Conservation (phyloP, 1,140 invertebrate genomes). For the Antheraea mylitta region DNA sequence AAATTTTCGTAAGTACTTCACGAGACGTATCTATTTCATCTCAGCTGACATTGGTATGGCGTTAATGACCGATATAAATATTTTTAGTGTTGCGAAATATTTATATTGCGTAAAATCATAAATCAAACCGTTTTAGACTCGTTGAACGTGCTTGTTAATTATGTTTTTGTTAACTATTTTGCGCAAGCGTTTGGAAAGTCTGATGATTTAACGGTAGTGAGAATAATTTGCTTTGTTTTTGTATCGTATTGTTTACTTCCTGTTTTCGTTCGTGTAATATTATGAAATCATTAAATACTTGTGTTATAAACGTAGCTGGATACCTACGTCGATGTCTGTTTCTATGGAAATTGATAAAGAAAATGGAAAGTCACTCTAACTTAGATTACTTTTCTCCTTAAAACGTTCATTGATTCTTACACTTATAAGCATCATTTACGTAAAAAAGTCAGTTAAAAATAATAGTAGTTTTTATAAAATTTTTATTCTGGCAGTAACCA, state of each 20-base stretch:
- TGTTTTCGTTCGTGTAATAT: neutral
- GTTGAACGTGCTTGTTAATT: slow-evolving; percentile 9
- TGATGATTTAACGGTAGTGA: slow-evolving; percentile 2
- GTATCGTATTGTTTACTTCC: neutral
- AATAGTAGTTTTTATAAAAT: no score
- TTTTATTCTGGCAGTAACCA: no score
- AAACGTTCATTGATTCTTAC: no score
- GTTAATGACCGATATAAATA: slow-evolving; percentile 24
- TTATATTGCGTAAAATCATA: neutral
- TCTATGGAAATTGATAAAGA: no score
- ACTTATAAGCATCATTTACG: no score
- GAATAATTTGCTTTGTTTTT: neutral
- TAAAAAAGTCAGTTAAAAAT: no score
- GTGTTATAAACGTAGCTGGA: no score
- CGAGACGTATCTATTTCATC: neutral
- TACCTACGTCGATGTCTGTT: no score
- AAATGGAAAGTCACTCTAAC: no score
- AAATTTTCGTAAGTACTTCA: no score
- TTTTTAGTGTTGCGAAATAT: neutral
- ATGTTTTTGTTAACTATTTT: slow-evolving; percentile 3
- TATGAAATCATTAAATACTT: neutral
- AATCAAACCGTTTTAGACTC: slow-evolving; percentile 1
- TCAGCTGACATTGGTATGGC: neutral
- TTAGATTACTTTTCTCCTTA: no score
- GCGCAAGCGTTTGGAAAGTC: slow-evolving; percentile 9